A percentile compares a stretch with the other conserved stretches of the same genome.
phyloP scores from a whole-genome alignment of 2,113 vertebrate genomes.

The Mus pahari region DNA sequence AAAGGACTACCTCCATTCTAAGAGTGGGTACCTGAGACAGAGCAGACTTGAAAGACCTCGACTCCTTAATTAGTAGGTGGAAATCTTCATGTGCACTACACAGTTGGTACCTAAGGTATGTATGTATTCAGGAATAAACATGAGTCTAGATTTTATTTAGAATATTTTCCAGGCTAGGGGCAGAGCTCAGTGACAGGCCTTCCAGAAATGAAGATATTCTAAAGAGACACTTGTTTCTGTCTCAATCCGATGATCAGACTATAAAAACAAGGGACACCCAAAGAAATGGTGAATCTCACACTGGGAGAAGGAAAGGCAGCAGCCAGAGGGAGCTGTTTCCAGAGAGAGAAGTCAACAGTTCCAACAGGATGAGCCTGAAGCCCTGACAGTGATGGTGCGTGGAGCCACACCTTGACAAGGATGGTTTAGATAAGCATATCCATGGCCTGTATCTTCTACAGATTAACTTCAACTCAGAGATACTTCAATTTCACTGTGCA shows the following conservation, averaged over 20 bases:
- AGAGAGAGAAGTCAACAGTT: background rate
- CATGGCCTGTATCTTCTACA: background rate
- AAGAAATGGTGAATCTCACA: background rate
- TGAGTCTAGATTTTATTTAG: conserved; percentile 6
- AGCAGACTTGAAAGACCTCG: background rate
- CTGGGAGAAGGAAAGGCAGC: background rate
- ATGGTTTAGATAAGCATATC: background rate
- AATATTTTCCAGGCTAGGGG: background rate
- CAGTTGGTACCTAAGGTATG: background rate
- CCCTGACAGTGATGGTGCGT: background rate
- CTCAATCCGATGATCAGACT: background rate
- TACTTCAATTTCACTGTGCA: background rate
- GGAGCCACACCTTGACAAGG: background rate
- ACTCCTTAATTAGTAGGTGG: background rate
- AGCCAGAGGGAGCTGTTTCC: background rate
- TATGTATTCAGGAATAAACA: background rate
- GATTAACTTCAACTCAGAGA: conserved; percentile 17
- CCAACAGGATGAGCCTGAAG: background rate
- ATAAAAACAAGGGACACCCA: background rate
- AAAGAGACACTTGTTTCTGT: background rate
- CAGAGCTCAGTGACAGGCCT: background rate
- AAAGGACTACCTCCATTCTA: background rate
- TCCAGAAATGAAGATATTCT: background rate
- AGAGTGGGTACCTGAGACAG: background rate
- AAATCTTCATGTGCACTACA: background rate